These are phyloP conservation scores for Neogobius melanostomus DNA, from an alignment of 2,113 vertebrate genomes.

Conservation along the genomic window DNA sequence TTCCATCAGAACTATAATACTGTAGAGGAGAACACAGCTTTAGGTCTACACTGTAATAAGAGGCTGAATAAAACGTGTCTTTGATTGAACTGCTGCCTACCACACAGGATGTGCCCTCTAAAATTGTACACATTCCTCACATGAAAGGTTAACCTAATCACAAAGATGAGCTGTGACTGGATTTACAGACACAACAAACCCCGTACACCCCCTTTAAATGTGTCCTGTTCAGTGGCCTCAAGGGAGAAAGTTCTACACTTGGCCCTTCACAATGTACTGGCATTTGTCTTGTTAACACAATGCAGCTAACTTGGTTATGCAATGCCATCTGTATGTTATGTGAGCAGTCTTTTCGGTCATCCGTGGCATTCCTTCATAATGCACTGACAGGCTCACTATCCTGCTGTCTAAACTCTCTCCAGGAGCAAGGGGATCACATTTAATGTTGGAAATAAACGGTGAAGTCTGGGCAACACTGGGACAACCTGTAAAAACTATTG, in stretches of 20 bases:
- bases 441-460: slow-evolving; percentile 29
- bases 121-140: slow-evolving; percentile 62
- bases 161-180: slow-evolving; percentile 61
- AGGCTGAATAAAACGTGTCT: slow-evolving; percentile 48
- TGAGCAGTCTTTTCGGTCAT: slow-evolving; percentile 43
- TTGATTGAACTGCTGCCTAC: slow-evolving; percentile 55
- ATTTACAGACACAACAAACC: slow-evolving; percentile 61
- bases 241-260: slow-evolving; percentile 24
- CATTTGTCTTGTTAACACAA: slow-evolving; percentile 61
- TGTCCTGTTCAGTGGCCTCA: slow-evolving; percentile 28
- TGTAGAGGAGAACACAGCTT: slow-evolving; percentile 36
- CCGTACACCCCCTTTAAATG: slow-evolving; percentile 38
- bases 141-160: slow-evolving; percentile 73
- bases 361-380: slow-evolving; percentile 44
- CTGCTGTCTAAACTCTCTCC: slow-evolving; percentile 6
- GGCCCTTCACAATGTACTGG: slow-evolving; percentile 11
- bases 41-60: slow-evolving; percentile 57
- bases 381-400: slow-evolving; percentile 23
- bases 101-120: slow-evolving; percentile 65
- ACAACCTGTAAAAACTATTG: slow-evolving; percentile 38
- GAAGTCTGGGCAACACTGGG: slow-evolving; percentile 17
- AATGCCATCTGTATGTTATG: slow-evolving; percentile 56
- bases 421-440: slow-evolving; percentile 16
- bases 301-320: slow-evolving; percentile 53
- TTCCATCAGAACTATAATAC: not conserved